Percentiles rank a stretch among this genome's conserved stretches.
phyloP scores from a whole-genome alignment of 2,888 invertebrate species.

The Tetramorium bicarinatum region DNA sequence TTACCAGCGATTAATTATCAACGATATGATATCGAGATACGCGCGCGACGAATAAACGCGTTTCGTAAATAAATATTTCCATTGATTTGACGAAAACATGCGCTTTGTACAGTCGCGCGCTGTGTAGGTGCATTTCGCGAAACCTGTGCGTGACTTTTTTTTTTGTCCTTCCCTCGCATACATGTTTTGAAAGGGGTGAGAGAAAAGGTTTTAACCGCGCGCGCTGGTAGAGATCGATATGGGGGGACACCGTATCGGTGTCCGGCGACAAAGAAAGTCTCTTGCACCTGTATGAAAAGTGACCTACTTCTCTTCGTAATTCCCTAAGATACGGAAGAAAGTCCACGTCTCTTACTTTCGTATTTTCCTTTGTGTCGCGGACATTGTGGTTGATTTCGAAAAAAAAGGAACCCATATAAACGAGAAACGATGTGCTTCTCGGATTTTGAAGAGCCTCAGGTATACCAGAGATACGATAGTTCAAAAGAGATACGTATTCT shows the following conservation, averaged over 20 bases:
- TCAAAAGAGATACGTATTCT: slow-evolving; percentile 19
- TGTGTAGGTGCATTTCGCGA: neutral
- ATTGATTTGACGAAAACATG: slow-evolving; percentile 23
- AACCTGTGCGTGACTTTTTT: neutral
- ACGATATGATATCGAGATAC: slow-evolving; percentile 42
- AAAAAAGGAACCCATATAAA: slow-evolving; percentile 27
- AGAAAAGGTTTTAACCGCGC: slow-evolving; percentile 30
- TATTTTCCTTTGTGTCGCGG: slow-evolving; percentile 26
- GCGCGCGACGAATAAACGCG: slow-evolving; percentile 29
- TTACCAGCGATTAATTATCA: slow-evolving; percentile 54
- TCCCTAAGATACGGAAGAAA: slow-evolving; percentile 63
- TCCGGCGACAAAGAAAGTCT: slow-evolving; percentile 60
- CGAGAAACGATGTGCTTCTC: slow-evolving; percentile 13
- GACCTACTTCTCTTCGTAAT: slow-evolving; percentile 72
- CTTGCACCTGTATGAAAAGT: slow-evolving; percentile 70
- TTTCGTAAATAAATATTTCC: slow-evolving; percentile 37
- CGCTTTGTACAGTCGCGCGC: too few relatives aligned
- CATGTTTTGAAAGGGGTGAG: neutral
- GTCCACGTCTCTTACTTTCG: slow-evolving; percentile 52
- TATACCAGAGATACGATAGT: slow-evolving; percentile 5
- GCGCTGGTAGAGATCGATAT: slow-evolving; percentile 33
- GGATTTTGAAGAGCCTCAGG: slow-evolving; percentile 16
- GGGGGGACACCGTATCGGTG: slow-evolving; percentile 28
- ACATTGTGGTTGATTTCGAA: slow-evolving; percentile 32
- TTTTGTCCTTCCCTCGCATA: neutral